Base-by-base conservation (phyloP, 2,888 invertebrate species). In the Spilarctia lutea region DNA sequence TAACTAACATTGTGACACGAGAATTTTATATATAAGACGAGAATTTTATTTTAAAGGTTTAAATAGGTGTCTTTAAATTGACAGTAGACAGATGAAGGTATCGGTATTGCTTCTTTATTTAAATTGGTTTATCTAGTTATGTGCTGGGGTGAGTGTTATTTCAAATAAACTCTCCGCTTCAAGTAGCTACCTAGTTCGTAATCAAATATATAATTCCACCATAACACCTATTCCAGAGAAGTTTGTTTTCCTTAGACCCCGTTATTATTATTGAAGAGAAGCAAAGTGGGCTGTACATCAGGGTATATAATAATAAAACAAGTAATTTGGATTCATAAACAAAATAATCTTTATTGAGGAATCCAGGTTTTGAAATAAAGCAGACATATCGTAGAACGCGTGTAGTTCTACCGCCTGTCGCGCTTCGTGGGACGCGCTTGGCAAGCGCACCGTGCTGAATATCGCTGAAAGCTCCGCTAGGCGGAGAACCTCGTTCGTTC, bases 361-460 rank as follows among this genome's bases (percentile, higher is more conserved):
- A 74, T 80, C 75, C 76, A 76, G 78, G 73, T 79, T 76, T 79
- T 84, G 79, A 83, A 79, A 79, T 75, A 78, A 84, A 84, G 75
- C 81, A 80, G 75, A 77, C 72, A 27, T 27, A 71, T 52, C 30
- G 72, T 74, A 71, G 74, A 45, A 75, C 73, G 73, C 68, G 73
- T 75, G 74, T 72, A 60, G 83, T 81, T 86, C 79, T 77, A 80
- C 75, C 79, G 79, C 74, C 77, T 73, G 83, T 74, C 75, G 81
- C 79, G 82, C 81, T 79, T 81, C 87, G 89, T 86, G 88, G 90
- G 87, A 85, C 83, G 90, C 86, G 84, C 85, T 93, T 93, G 94
- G 94, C 94, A 94, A 91, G 88, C 88, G 86, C 87, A 89, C 87
- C 88, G 88, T 83, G 87, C 91, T 92, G 94, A 94, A 93, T 87